Percentiles rank a stretch among this genome's conserved stretches.
phyloP scores from a whole-genome alignment of 30 jellyfish, hydroid and myxozoan genomes.

The Cassiopea xamachana region DNA sequence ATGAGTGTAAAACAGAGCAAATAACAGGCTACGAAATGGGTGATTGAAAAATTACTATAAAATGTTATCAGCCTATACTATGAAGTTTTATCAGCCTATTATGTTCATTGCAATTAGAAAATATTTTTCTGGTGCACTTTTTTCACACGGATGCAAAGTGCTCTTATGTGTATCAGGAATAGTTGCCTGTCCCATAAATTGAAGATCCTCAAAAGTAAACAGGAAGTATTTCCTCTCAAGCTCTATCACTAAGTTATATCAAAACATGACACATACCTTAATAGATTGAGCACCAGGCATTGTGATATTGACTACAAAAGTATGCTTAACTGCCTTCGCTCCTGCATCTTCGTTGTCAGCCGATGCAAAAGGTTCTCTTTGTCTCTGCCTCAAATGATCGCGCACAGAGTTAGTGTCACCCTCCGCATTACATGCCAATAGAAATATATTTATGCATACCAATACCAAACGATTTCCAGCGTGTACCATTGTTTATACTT shows the following conservation, averaged over 20 bases:
- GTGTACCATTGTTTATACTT: not conserved
- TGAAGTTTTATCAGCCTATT: too few relatives aligned
- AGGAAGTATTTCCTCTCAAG: constrained; percentile 41
- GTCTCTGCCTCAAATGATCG: not conserved
- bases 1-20: too few relatives aligned
- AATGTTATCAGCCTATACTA: too few relatives aligned
- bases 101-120: too few relatives aligned
- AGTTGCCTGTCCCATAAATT: too few relatives aligned
- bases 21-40: too few relatives aligned
- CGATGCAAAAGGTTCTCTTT: not conserved
- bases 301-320: constrained; percentile 9
- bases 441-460: not conserved
- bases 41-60: too few relatives aligned
- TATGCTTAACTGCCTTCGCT: not conserved
- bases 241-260: too few relatives aligned
- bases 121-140: too few relatives aligned
- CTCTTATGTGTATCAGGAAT: too few relatives aligned
- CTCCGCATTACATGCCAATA: not conserved
- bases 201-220: not conserved
- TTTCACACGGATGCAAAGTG: too few relatives aligned
- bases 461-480: not conserved
- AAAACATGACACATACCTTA: constrained; percentile 13
- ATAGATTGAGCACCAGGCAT: constrained; percentile 62
- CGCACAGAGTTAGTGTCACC: not conserved
- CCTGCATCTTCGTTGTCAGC: not conserved